Evolutionary conservation across 2,113 vertebrate species (phyloP).

Genomic region (Rafetus swinhoei): DNA sequence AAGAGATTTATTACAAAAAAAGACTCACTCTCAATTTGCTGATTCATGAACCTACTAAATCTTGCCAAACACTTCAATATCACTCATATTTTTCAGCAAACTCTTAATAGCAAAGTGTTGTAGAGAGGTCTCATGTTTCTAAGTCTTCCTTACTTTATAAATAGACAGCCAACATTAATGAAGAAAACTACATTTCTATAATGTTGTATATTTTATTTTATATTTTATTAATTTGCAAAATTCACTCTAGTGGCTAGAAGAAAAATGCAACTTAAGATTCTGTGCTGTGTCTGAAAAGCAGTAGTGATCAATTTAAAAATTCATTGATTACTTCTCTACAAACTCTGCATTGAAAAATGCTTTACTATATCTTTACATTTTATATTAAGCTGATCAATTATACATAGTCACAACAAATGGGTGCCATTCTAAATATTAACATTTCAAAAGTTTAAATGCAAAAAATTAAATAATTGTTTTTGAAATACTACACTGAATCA

Average conservation of each 20-base stretch:
- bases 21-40: background rate
- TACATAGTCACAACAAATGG: background rate
- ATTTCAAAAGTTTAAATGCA: background rate
- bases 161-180: background rate
- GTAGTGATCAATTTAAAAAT: background rate
- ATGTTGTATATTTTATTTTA: background rate
- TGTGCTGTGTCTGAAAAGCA: background rate
- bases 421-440: background rate
- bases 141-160: background rate
- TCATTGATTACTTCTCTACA: background rate
- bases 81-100: background rate
- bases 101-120: constrained; percentile 7
- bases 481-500: background rate
- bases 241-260: background rate
- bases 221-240: constrained; percentile 24
- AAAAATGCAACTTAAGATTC: background rate
- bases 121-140: constrained; percentile 1
- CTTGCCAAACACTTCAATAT: constrained; percentile 21
- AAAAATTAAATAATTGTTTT: background rate
- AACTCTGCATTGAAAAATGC: background rate
- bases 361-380: background rate
- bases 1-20: constrained; percentile 6
- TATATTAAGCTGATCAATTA: background rate
- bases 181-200: background rate
- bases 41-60: constrained; percentile 29